phyloP scores from a whole-genome alignment of 2,113 vertebrate species.

The Scatophagus argus region DNA sequence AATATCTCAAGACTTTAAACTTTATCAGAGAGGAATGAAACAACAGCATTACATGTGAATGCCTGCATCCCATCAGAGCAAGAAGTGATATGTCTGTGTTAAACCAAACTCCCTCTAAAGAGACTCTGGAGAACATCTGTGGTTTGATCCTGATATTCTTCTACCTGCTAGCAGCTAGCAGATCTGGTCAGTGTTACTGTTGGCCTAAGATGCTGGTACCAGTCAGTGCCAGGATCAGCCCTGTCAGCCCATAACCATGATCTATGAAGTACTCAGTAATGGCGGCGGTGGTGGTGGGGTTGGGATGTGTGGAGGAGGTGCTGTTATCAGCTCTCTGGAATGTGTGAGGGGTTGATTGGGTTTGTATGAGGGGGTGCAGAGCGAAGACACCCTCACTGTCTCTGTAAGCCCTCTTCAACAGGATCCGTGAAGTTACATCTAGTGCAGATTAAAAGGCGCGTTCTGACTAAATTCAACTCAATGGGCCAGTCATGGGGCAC shows the following conservation, averaged over 20 bases:
- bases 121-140: slow-evolving; percentile 36
- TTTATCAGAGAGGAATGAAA: not conserved
- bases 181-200: slow-evolving; percentile 69
- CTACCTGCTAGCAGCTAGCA: slow-evolving; percentile 35
- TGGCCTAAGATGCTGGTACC: slow-evolving; percentile 61
- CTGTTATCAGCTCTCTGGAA: slow-evolving; percentile 75
- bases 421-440: slow-evolving; percentile 13
- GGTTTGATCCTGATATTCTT: slow-evolving; percentile 27
- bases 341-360: slow-evolving; percentile 67
- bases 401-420: slow-evolving; percentile 13
- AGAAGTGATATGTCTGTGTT: not conserved
- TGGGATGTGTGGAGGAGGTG: slow-evolving; percentile 39
- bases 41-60: not conserved
- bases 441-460: not conserved
- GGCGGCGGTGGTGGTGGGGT: slow-evolving; percentile 12
- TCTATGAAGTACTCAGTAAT: slow-evolving; percentile 59
- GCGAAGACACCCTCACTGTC: slow-evolving; percentile 41
- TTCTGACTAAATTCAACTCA: not conserved
- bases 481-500: not conserved
- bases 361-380: slow-evolving; percentile 43
- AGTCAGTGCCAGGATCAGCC: slow-evolving; percentile 58
- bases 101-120: not conserved
- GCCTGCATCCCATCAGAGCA: not conserved
- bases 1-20: not conserved
- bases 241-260: slow-evolving; percentile 56